These are phyloP conservation scores for Sarcophaga peregrina DNA, from an alignment of 1,140 invertebrate species.

Conservation along the genomic window DNA sequence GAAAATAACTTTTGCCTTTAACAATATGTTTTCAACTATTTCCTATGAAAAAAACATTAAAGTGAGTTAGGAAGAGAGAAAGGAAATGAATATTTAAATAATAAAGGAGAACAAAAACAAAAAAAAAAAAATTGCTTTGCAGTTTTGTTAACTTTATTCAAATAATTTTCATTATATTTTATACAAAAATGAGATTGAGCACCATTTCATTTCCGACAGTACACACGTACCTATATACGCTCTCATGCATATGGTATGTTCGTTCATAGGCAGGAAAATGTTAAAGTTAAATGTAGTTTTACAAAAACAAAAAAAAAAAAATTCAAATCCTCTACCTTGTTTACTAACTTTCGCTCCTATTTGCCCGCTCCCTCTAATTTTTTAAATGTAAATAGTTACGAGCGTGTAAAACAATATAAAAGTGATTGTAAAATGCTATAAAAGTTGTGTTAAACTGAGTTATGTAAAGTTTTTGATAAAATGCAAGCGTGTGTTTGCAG, in stretches of 20 bases:
- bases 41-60: neutral
- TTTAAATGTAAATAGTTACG: no score
- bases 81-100: neutral
- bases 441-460: no score
- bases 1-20: constrained; percentile 19
- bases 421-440: no score
- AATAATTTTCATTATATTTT: constrained; percentile 20
- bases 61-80: neutral
- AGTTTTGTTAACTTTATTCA: neutral
- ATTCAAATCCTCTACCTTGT: neutral
- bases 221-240: neutral
- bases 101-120: neutral
- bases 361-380: no score
- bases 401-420: no score
- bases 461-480: no score
- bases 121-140: neutral
- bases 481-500: no score
- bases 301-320: neutral
- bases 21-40: neutral
- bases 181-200: constrained; percentile 6
- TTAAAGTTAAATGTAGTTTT: neutral
- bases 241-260: neutral
- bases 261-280: neutral
- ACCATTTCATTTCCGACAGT: constrained; percentile 18
- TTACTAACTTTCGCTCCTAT: no score